phyloP scores from a whole-genome alignment of 2,113 vertebrate genomes.

The Gymnogyps californianus region DNA sequence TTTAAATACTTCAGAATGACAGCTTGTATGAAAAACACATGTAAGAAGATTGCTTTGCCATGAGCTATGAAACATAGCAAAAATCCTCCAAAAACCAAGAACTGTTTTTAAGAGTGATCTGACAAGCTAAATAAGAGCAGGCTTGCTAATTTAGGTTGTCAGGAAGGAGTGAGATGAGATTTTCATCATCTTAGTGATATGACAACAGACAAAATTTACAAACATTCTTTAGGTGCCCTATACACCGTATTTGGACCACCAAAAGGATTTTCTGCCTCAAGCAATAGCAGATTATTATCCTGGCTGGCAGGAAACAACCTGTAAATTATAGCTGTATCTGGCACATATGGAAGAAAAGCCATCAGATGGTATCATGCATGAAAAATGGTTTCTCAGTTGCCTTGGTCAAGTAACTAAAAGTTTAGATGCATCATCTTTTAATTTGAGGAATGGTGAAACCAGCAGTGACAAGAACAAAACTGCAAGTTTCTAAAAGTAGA shows the following conservation, averaged over 20 bases:
- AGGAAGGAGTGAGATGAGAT: not conserved
- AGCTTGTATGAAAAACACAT: not conserved
- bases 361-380: not conserved
- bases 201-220: not conserved
- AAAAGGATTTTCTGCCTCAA: not conserved
- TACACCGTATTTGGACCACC: not conserved
- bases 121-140: not conserved
- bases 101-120: not conserved
- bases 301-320: not conserved
- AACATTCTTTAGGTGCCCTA: not conserved
- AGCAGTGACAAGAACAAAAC: conserved; percentile 16
- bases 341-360: not conserved
- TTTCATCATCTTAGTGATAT: not conserved
- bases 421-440: conserved; percentile 32
- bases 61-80: not conserved
- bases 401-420: not conserved
- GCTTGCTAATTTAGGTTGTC: not conserved
- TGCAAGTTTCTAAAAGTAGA: conserved; percentile 5
- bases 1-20: not conserved
- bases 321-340: not conserved
- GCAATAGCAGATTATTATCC: not conserved
- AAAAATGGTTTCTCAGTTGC: conserved; percentile 1
- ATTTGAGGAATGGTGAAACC: conserved; percentile 24
- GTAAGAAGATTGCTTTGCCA: not conserved
- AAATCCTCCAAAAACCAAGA: not conserved